Evolutionary conservation across 2,113 vertebrate genomes (phyloP), one percentile per base, ranked within the genome.

Genomic region (Cyrtonyx montezumae): DNA sequence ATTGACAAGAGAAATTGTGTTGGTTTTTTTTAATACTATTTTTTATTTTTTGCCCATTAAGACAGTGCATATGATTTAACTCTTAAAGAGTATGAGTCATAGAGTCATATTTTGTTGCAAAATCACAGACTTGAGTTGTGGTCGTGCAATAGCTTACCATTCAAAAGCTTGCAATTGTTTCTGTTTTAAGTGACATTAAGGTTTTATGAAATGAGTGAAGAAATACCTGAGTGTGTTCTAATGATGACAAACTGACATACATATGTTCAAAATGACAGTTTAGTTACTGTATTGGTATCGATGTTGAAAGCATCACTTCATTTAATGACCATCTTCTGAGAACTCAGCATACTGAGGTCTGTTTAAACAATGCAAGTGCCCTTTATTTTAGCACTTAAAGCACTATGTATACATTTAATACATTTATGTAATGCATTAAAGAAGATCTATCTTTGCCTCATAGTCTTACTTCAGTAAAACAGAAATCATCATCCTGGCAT

Each of bases 61-160:
- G 16, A 2, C 16, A 55, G 32, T 26, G 9, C 36, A 20, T 26
- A 6, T 67, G 61, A 30, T 22, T 67, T 48, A 48, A 71, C 3
- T 49, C 7, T 37, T 62, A 45, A 36, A 5, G 30, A 4, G 2
- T 23, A 9, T 51, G n/a, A 89, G 7, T 66, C 40, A 40, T 40
- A 40, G 40, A 40, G 40, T 40, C 21, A 11, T 22, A 22, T 14
- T 53, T 22, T 48, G 14, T 30, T 62, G 26, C 11, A 26, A 43
- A 73, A 22, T 22, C 55, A 9, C 48, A 15, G 25, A 28, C 3
- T 55, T 40, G 40, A 40, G 40, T 40, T 62, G 26, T 7, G 81
- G 25, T 48, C 48, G 5, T 46, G 13, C 32, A 40, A 36, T 11
- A 53, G 8, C 5, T 61, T 0, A 1, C 7, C 6, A 22, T 17